A percentile compares a stretch with the other conserved stretches of the same genome.
These are phyloP conservation scores for Eupithecia subfuscata DNA, from an alignment of 2,888 invertebrate genomes.

Conservation along the genomic window DNA sequence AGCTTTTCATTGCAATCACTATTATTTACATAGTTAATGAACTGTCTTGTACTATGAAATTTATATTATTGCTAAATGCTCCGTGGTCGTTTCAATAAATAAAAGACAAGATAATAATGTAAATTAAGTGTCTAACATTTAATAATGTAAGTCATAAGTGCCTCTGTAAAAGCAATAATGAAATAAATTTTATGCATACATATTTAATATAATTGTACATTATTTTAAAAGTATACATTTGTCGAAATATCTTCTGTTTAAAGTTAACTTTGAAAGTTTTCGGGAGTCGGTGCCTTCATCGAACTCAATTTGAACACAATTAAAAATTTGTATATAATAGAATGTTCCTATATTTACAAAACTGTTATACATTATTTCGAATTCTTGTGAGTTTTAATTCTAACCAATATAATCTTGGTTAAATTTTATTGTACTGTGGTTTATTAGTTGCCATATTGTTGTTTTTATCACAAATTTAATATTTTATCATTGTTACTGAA, in stretches of 20 bases:
- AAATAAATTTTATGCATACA: background rate
- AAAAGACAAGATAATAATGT: background rate
- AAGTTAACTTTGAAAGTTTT: background rate
- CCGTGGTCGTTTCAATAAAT: background rate
- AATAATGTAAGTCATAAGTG: background rate
- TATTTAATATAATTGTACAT: background rate
- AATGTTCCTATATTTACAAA: slow-evolving; percentile 15
- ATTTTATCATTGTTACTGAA: slow-evolving; percentile 41
- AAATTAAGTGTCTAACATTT: background rate
- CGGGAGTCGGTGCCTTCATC: background rate
- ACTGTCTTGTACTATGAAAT: background rate
- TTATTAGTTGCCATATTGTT: slow-evolving; percentile 29
- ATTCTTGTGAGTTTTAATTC: slow-evolving; percentile 28
- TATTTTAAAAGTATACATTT: slow-evolving; percentile 1
- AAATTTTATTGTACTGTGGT: slow-evolving; percentile 32
- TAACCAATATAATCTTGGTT: slow-evolving; percentile 4
- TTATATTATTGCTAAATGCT: background rate
- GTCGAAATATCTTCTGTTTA: background rate
- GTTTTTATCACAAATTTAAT: slow-evolving; percentile 23
- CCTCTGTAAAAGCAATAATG: background rate
- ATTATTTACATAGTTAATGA: background rate
- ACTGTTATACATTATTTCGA: slow-evolving; percentile 11
- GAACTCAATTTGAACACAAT: background rate
- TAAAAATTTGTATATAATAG: background rate
- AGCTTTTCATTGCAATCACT: background rate